phyloP scores from a whole-genome alignment of 2,797 vertebrate species.

The Crenichthys baileyi region DNA sequence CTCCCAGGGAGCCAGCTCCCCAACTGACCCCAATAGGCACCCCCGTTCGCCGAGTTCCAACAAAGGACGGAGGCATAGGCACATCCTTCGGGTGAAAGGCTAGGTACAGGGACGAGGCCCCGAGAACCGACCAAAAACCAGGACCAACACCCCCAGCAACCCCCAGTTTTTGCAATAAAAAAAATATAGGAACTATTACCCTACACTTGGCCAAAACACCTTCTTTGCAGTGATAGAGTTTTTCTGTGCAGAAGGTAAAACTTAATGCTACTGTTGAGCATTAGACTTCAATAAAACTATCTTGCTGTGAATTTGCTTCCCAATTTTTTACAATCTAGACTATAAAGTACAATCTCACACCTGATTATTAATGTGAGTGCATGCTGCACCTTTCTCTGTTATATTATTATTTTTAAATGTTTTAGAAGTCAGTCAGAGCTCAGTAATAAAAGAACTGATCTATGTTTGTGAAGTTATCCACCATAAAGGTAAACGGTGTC shows the following conservation, averaged over 20 bases:
- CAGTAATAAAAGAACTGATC: no score
- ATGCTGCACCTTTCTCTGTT: background rate
- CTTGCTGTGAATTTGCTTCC: background rate
- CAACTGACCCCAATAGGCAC: no score
- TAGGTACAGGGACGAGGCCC: no score
- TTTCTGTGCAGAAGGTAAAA: background rate
- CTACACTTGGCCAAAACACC: background rate
- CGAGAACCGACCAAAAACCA: no score
- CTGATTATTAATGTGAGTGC: background rate
- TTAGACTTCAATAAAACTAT: background rate
- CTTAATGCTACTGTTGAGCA: no score
- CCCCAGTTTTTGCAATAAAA: background rate
- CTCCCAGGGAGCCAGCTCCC: no score
- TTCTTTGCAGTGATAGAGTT: background rate
- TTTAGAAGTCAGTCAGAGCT: background rate
- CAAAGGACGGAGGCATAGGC: no score
- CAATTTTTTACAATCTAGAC: background rate
- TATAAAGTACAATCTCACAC: background rate
- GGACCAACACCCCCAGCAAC: no score
- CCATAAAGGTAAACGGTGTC: no score
- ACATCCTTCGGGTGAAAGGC: no score
- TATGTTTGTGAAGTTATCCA: no score
- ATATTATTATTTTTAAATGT: background rate
- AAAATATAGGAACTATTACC: background rate
- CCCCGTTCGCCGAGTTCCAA: no score